Percentiles rank a stretch among this genome's conserved stretches.
phyloP scores from a whole-genome alignment of 2,888 invertebrate species.

The Ellobium chinense region DNA sequence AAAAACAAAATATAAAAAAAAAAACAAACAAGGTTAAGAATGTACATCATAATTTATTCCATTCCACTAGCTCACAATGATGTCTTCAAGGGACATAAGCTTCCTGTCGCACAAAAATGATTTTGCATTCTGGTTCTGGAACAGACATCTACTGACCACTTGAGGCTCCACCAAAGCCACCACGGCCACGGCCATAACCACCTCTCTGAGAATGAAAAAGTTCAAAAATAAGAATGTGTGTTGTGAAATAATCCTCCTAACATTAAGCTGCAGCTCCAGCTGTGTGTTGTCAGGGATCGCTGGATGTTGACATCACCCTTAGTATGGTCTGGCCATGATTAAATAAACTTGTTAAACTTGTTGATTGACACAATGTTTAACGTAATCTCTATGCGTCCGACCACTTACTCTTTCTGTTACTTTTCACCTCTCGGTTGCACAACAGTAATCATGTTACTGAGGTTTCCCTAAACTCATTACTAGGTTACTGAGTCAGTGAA shows the following conservation, averaged over 20 bases:
- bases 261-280: too few species aligned
- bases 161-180: constrained; percentile 49
- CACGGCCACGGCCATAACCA: constrained; percentile 74
- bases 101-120: background rate
- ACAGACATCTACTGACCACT: constrained; percentile 23
- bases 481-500: too few species aligned
- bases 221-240: background rate
- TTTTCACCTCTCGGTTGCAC: too few species aligned
- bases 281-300: too few species aligned
- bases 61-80: background rate
- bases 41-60: background rate
- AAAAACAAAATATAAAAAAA: background rate
- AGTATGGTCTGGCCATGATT: too few species aligned
- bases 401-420: too few species aligned
- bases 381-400: too few species aligned
- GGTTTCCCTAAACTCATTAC: too few species aligned
- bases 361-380: too few species aligned
- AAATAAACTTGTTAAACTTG: too few species aligned
- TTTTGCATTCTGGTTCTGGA: background rate
- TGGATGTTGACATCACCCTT: too few species aligned
- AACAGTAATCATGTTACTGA: too few species aligned
- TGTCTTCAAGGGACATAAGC: background rate
- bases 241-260: background rate
- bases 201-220: constrained; percentile 70
- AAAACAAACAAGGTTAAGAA: background rate